Evolutionary conservation across 2,113 vertebrate species (phyloP).

Genomic region (Galemys pyrenaicus): DNA sequence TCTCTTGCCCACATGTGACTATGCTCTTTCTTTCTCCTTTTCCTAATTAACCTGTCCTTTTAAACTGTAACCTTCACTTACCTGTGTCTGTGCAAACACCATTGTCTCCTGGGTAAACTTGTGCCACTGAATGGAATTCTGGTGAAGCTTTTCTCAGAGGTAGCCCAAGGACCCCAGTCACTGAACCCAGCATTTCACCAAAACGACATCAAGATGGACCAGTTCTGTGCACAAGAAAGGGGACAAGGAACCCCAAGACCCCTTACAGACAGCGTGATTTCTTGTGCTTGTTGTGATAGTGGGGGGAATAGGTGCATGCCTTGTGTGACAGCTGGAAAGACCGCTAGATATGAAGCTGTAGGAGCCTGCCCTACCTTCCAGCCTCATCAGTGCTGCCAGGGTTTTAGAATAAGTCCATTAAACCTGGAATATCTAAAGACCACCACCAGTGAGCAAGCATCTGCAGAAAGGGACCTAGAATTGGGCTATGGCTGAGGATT

Average conservation of each 20-base stretch:
- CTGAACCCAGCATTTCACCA: too few species aligned
- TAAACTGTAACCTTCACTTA: too few species aligned
- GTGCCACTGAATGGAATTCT: too few species aligned
- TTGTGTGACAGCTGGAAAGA: not conserved
- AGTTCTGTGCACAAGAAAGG: not conserved
- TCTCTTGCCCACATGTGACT: too few species aligned
- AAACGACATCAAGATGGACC: too few species aligned
- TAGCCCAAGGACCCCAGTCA: too few species aligned
- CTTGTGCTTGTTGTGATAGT: not conserved
- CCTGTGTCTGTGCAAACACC: too few species aligned
- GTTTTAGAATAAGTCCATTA: not conserved
- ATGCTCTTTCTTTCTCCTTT: too few species aligned
- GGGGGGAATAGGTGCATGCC: not conserved
- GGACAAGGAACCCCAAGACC: not conserved
- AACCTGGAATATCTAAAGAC: not conserved
- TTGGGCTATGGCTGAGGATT: not conserved
- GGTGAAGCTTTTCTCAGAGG: too few species aligned
- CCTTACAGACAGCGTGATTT: too few species aligned
- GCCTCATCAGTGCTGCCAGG: not conserved
- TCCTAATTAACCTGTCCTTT: too few species aligned
- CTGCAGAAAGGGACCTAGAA: slow-evolving; percentile 3
- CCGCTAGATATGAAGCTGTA: not conserved
- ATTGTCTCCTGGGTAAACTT: too few species aligned
- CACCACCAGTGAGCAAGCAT: not conserved
- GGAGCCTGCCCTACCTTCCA: not conserved